Conservation (phyloP, 2,888 invertebrate species). For the Ariolimax columbianus region DNA sequence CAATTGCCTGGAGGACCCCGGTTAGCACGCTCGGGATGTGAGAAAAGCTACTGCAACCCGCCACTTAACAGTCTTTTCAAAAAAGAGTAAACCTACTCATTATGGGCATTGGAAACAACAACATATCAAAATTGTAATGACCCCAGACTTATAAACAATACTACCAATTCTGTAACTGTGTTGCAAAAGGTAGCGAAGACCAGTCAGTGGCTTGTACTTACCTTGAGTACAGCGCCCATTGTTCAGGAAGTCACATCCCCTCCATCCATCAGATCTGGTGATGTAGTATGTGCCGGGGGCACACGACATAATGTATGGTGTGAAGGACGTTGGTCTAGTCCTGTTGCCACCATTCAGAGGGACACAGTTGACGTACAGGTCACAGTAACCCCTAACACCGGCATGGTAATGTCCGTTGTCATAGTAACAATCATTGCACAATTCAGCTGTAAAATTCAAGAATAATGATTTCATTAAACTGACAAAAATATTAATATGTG, state of each 20-base stretch:
- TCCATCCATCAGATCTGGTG: slow-evolving; percentile 40
- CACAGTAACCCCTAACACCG: slow-evolving; percentile 52
- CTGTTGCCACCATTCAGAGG: background rate
- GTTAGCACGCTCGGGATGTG: no score
- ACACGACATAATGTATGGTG: slow-evolving; percentile 47
- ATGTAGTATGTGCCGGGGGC: slow-evolving; percentile 52
- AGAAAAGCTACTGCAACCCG: no score
- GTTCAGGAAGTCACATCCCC: slow-evolving; percentile 43
- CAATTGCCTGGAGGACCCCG: no score
- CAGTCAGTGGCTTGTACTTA: background rate
- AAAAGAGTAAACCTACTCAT: no score
- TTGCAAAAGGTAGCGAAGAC: background rate
- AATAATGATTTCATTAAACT: no score
- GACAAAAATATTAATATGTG: no score
- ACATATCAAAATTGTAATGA: no score
- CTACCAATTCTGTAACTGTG: background rate
- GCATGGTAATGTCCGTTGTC: slow-evolving; percentile 55
- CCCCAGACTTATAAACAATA: no score
- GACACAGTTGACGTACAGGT: slow-evolving; percentile 54
- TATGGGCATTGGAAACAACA: no score
- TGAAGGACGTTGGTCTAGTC: background rate
- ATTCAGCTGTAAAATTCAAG: slow-evolving; percentile 36
- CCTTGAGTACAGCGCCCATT: slow-evolving; percentile 47
- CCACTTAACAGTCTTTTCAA: no score
- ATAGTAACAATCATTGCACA: slow-evolving; percentile 56